A percentile compares a stretch with the other conserved stretches of the same genome.
phyloP scores from a whole-genome alignment of 2,113 vertebrate genomes.

The Elanus axillaris region DNA sequence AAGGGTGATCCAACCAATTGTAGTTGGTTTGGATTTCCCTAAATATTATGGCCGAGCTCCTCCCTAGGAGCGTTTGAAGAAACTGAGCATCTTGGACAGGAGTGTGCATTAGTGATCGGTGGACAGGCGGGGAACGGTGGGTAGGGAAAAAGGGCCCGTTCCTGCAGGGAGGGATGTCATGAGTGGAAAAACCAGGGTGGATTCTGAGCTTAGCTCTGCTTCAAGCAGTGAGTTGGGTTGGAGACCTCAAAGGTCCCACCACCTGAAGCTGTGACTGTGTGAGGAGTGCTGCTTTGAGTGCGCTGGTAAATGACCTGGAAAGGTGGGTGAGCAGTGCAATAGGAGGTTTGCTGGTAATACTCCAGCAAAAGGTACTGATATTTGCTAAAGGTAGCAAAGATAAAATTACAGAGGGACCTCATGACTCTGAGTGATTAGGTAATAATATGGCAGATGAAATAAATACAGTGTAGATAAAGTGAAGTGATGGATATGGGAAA shows the following conservation, averaged over 20 bases:
- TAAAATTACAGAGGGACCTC: background rate
- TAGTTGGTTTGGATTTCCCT: background rate
- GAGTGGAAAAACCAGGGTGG: background rate
- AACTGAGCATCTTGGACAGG: background rate
- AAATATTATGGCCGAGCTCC: background rate
- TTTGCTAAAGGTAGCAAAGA: background rate
- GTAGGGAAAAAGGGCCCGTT: background rate
- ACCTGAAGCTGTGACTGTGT: background rate
- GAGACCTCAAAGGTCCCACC: background rate
- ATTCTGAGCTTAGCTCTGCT: background rate
- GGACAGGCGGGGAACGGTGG: background rate
- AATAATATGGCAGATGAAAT: background rate
- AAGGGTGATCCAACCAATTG: background rate
- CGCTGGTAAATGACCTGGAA: background rate
- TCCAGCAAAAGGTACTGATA: background rate
- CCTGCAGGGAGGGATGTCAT: background rate
- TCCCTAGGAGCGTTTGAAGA: background rate
- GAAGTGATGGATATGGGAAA: background rate
- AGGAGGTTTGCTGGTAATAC: background rate
- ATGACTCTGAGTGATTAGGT: background rate
- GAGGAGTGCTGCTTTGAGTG: background rate
- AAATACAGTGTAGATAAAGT: background rate
- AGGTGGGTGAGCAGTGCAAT: background rate
- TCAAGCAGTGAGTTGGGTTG: background rate
- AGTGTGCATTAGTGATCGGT: background rate